These are phyloP conservation scores for Andrena marginata DNA, from an alignment of 2,888 invertebrate genomes.

Conservation along the genomic window DNA sequence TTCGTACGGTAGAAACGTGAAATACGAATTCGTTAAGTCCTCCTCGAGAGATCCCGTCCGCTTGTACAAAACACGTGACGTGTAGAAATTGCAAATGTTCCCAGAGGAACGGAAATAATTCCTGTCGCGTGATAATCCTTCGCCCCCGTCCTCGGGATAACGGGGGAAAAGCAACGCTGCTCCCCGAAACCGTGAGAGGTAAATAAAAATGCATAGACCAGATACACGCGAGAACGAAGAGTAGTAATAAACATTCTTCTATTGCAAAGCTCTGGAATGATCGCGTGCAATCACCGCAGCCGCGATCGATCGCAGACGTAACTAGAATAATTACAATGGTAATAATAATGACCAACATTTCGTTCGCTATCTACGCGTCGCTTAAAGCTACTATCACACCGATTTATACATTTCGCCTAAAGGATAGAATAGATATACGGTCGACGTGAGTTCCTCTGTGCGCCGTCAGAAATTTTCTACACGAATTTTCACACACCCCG, in stretches of 20 bases:
- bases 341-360: slow-evolving; percentile 75
- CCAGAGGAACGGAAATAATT: background rate
- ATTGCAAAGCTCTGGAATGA: slow-evolving; percentile 64
- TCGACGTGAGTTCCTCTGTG: slow-evolving; percentile 36
- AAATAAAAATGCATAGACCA: slow-evolving; percentile 70
- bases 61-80: background rate
- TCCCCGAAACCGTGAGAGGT: slow-evolving; percentile 43
- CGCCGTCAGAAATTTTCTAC: slow-evolving; percentile 1
- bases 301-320: slow-evolving; percentile 54
- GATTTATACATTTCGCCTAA: slow-evolving; percentile 83
- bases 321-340: slow-evolving; percentile 71
- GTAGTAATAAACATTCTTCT: slow-evolving; percentile 50
- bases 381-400: slow-evolving; percentile 85
- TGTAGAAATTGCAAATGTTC: slow-evolving; percentile 1
- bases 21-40: slow-evolving; percentile 24
- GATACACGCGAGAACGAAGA: slow-evolving; percentile 48
- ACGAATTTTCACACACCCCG: background rate
- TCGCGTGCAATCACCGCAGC: slow-evolving; percentile 46
- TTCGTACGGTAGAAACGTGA: slow-evolving; percentile 53
- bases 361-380: slow-evolving; percentile 78
- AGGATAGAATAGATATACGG: slow-evolving; percentile 72
- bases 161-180: background rate
- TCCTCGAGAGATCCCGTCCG: slow-evolving; percentile 4
- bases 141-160: background rate
- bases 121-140: no score